Base-by-base conservation (phyloP, 2,888 invertebrate species). In the Phortica okadai region DNA sequence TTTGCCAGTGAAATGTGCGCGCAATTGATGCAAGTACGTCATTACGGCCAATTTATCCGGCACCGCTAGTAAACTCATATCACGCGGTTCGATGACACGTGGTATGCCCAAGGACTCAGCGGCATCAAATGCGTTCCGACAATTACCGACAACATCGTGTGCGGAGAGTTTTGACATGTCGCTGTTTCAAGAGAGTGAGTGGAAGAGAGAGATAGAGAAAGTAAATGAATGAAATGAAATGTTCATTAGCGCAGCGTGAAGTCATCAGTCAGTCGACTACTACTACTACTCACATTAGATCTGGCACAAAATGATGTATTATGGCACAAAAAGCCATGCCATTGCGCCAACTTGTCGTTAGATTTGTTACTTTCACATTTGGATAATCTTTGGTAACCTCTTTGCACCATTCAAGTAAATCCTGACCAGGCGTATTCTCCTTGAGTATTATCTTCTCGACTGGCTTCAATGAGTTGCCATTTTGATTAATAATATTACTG, bases 301-400 rank as follows among this genome's bases (percentile, higher is more conserved):
- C 96, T 0, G 98, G 97, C 86, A 96, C 93, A 91, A 97, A 98
- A 89, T 97, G 95, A 92, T 98, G 97, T 89, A 99, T 96, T 81
- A 99, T 94, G 73, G 98, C 98, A 92, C 98, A 98, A 92, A 99
- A 98, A 5, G 98, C 98, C 92, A 98, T 95, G 4, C 98, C 99
- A 89, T 98, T 98, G 76, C 98, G 94, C 97, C 98, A 98, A 82
- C 97, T 97, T 6, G 97, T 97, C 1, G 96, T 96, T 82, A 98
- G 93, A 92, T 98, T 97, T 72, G 97, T 97, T 82, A 98, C 96
- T 91, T 96, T 96, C 64, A 98, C 97, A 75, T 96, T 95, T 10
- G 94, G 93, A 92, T 98, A 97, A 89, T 95, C 95, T 86, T 95
- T 94, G 1, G 98, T 98, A 87, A 97, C 96, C 82, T 95, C 94